Evolutionary conservation across 2,797 vertebrate genomes (phyloP).

Genomic region (Argentina silus): DNA sequence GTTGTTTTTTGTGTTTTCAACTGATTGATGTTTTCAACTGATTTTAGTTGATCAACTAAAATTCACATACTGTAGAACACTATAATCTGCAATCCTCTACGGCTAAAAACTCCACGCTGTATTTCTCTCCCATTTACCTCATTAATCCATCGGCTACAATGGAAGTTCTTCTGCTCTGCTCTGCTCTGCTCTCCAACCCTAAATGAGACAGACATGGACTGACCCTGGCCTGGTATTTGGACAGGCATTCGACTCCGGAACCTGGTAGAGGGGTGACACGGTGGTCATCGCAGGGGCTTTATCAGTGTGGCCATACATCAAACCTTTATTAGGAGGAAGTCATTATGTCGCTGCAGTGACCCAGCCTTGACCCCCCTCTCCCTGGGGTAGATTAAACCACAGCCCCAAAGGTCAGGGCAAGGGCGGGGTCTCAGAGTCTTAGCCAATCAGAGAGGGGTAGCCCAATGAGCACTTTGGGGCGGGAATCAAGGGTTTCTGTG

Average conservation of each 20-base stretch:
- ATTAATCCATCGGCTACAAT: too few species aligned
- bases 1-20: too few species aligned
- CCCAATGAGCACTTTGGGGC: constrained; percentile 17
- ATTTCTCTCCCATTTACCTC: too few species aligned
- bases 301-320: constrained; percentile 77
- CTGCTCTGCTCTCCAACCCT: too few species aligned
- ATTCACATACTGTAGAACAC: too few species aligned
- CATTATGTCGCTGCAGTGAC: constrained; percentile 72
- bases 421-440: constrained; percentile 36
- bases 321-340: constrained; percentile 82
- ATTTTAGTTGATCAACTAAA: too few species aligned
- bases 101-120: too few species aligned
- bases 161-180: not conserved
- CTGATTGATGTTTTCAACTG: too few species aligned
- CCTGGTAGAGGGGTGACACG: constrained; percentile 64
- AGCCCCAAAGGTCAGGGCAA: constrained; percentile 62
- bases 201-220: constrained; percentile 9
- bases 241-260: constrained; percentile 24
- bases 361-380: constrained; percentile 75
- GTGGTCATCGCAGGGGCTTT: constrained; percentile 67
- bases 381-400: constrained; percentile 69
- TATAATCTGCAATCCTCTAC: too few species aligned
- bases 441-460: constrained; percentile 53
- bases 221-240: constrained; percentile 6
- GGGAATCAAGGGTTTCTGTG: constrained; percentile 32